Percentiles rank a stretch among this genome's conserved stretches.
Evolutionary conservation across 2,113 vertebrate species (phyloP).

Genomic region (Pteruthius melanotis): DNA sequence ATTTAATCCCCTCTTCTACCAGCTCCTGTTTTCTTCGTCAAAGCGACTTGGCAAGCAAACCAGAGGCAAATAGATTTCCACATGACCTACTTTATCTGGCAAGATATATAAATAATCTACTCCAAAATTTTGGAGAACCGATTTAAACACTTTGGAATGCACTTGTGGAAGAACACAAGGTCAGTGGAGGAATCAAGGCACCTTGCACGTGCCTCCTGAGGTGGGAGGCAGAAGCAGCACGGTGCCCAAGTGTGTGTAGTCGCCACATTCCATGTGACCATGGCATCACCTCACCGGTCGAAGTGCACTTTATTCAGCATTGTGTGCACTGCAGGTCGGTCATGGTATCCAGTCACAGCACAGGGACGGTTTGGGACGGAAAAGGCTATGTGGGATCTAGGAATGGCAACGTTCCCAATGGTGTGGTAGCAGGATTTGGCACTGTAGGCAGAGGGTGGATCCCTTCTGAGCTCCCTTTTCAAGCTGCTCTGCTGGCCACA

Average conservation of each 20-base stretch:
- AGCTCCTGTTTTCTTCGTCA: constrained; percentile 7
- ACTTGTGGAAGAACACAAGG: neutral
- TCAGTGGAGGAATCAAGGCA: neutral
- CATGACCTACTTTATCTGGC: constrained; percentile 21
- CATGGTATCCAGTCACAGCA: neutral
- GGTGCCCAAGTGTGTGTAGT: fast-evolving
- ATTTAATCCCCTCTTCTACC: constrained; percentile 38
- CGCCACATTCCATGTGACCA: fast-evolving
- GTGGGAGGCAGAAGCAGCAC: neutral
- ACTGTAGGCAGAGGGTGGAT: neutral
- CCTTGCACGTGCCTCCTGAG: neutral
- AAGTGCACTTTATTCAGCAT: neutral
- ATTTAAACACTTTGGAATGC: neutral
- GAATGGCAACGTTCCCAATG: fast-evolving
- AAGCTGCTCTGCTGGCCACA: neutral
- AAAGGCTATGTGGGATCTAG: neutral
- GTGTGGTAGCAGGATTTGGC: fast-evolving
- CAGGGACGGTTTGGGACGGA: neutral
- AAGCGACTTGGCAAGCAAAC: neutral
- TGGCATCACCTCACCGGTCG: fast-evolving
- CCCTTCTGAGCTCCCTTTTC: neutral
- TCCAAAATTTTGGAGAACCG: neutral
- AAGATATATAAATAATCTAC: neutral
- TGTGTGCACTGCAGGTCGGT: neutral
- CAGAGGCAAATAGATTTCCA: constrained; percentile 25